Evolutionary conservation across 2,113 vertebrate species (phyloP).

Genomic region (Sinocyclocheilus anophthalmus): DNA sequence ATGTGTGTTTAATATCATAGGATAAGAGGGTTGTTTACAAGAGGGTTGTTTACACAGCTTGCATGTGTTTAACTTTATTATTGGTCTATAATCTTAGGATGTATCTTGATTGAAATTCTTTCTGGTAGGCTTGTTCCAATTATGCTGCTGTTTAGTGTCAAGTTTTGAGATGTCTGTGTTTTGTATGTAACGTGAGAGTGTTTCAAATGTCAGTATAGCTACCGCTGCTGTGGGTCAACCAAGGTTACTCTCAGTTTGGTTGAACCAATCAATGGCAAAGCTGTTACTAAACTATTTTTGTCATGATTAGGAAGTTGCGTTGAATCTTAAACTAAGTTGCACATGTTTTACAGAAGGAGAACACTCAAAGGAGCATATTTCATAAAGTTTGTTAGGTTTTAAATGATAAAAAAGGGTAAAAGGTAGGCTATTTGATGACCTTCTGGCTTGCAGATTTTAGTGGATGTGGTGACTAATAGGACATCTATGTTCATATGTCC

Average conservation of each 20-base stretch:
- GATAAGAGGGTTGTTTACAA: not conserved
- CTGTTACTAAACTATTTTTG: not conserved
- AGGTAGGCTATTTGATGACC: no score
- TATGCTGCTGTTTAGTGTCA: not conserved
- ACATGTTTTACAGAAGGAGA: not conserved
- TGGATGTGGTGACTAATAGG: not conserved
- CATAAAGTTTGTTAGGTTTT: no score
- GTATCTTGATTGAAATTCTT: not conserved
- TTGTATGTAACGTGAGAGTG: constrained; percentile 26
- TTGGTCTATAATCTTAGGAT: not conserved
- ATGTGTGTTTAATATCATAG: not conserved
- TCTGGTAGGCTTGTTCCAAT: not conserved
- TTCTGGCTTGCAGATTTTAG: no score
- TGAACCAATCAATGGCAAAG: not conserved
- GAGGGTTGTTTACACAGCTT: not conserved
- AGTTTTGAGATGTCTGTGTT: not conserved
- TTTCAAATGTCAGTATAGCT: not conserved
- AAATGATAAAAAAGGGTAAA: no score
- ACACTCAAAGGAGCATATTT: not conserved
- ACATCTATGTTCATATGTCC: not conserved
- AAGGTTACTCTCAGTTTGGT: not conserved
- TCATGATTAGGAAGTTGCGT: not conserved
- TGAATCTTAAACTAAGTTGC: not conserved
- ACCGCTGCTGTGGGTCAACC: not conserved
- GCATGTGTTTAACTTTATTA: not conserved